A percentile compares a stretch with the other conserved stretches of the same genome.
Conservation (phyloP, 2,113 vertebrate species). For the Illadopsis cleaveri region DNA sequence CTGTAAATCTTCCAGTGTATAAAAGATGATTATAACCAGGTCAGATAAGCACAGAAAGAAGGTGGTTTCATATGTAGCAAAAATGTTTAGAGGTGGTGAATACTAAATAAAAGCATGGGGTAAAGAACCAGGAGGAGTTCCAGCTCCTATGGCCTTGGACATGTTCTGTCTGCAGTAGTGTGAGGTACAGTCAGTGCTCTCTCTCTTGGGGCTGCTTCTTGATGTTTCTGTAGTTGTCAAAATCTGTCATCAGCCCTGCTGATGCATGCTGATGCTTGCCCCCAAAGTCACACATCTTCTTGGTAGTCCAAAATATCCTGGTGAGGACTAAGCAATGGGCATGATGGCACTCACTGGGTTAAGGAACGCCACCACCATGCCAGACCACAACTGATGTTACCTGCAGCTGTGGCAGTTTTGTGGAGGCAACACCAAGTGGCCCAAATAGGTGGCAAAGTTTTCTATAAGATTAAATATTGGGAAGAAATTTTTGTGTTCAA, state of each 20-base stretch:
- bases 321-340: background rate
- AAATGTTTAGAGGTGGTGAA: background rate
- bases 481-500: background rate
- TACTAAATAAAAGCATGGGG: background rate
- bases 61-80: background rate
- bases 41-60: background rate
- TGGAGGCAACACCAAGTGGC: background rate
- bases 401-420: background rate
- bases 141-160: accelerated
- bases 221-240: background rate
- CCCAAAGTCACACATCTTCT: background rate
- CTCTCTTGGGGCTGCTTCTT: background rate
- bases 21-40: background rate
- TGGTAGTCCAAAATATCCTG: background rate
- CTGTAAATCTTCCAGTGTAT: background rate
- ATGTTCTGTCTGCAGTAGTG: background rate
- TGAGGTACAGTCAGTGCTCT: too few species aligned
- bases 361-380: background rate
- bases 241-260: background rate
- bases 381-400: background rate
- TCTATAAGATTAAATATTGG: background rate
- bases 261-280: background rate
- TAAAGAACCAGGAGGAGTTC: background rate
- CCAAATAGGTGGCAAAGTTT: background rate
- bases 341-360: background rate